Conservation (phyloP, 2,113 vertebrate species). For the Tapirus terrestris region DNA sequence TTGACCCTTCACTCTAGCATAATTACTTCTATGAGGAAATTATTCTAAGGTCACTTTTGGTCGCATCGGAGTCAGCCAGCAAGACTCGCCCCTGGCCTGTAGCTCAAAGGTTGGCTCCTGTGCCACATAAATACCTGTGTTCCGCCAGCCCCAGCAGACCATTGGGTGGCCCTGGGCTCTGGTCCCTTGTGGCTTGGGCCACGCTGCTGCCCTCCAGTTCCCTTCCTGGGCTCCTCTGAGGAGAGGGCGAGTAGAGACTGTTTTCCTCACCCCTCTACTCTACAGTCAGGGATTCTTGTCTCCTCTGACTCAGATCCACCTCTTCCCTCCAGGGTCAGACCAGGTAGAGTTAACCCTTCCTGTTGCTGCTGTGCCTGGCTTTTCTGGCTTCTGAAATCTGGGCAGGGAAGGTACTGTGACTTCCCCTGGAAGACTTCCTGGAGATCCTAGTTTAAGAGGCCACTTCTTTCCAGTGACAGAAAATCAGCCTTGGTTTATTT, state of each 20-base stretch:
- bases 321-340: neutral
- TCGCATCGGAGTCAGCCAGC: neutral
- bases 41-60: constrained; percentile 36
- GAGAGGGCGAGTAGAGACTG: neutral
- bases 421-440: neutral
- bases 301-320: neutral
- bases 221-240: neutral
- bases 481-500: constrained; percentile 10
- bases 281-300: neutral
- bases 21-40: constrained; percentile 38
- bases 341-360: neutral
- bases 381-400: neutral
- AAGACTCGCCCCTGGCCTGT: neutral
- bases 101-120: neutral
- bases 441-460: neutral
- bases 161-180: neutral
- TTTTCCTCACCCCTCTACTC: neutral
- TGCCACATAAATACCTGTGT: neutral
- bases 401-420: neutral
- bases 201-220: neutral
- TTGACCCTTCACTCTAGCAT: constrained; percentile 44
- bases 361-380: neutral
- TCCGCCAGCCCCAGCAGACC: neutral
- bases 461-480: neutral
- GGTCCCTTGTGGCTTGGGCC: neutral